Evolutionary conservation across 2,888 invertebrate genomes (phyloP).

Genomic region (Pammene aurita): DNA sequence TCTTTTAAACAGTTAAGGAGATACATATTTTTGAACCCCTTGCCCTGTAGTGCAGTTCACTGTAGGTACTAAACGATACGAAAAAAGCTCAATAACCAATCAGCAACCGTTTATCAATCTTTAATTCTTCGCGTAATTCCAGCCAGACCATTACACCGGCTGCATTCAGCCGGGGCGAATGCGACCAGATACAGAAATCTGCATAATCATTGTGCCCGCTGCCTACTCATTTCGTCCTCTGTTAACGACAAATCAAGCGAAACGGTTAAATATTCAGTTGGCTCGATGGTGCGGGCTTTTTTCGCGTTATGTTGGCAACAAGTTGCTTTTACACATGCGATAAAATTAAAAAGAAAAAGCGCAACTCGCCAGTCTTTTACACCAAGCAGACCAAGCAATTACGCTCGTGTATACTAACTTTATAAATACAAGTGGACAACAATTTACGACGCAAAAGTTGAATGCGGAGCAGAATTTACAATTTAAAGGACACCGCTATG

Average conservation of each 20-base stretch:
- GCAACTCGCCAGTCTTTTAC: slow-evolving; percentile 17
- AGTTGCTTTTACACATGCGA: slow-evolving; percentile 24
- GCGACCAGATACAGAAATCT: slow-evolving; percentile 65
- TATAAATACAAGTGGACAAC: slow-evolving; percentile 22
- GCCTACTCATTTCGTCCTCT: slow-evolving; percentile 71
- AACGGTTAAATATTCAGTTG: slow-evolving; percentile 41
- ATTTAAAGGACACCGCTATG: slow-evolving; percentile 31
- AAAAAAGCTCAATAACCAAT: slow-evolving; percentile 10
- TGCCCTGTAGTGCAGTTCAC: too few relatives aligned
- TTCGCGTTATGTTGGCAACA: slow-evolving; percentile 39
- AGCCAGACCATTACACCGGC: slow-evolving; percentile 26
- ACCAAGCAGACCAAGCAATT: not conserved
- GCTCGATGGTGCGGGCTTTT: slow-evolving; percentile 30
- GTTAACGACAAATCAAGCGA: slow-evolving; percentile 75
- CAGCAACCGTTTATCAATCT: slow-evolving; percentile 15
- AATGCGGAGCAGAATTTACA: slow-evolving; percentile 29
- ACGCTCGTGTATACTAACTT: slow-evolving; percentile 8
- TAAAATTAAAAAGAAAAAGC: slow-evolving; percentile 30
- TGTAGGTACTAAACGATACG: not conserved
- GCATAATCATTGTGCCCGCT: slow-evolving; percentile 62
- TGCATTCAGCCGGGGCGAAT: slow-evolving; percentile 54
- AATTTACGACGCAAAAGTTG: slow-evolving; percentile 31
- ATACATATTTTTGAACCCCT: too few relatives aligned
- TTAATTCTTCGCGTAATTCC: slow-evolving; percentile 27
- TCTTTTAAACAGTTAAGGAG: too few relatives aligned